Base-by-base conservation (phyloP, 2,888 invertebrate species). In the Acanthoscelides obtectus region DNA sequence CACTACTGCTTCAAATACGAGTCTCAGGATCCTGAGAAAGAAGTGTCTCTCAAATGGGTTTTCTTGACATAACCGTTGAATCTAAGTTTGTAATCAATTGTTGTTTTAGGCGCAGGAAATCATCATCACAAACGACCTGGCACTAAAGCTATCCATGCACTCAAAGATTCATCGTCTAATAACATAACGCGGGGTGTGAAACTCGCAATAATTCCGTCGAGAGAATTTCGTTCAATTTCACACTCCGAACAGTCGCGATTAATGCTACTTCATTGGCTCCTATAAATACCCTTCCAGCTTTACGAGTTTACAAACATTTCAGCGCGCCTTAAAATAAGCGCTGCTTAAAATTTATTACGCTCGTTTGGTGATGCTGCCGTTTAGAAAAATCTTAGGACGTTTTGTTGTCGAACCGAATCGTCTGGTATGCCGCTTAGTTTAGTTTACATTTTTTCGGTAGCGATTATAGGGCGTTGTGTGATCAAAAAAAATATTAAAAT, bases 251-350 rank as follows among this genome's bases (percentile, higher is more conserved):
- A n/a, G n/a, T n/a, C n/a, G 75, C 74, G 74, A 77, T 77, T 76
- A 77, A 75, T 71, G 75, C 72, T 75, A 72, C 63, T 69, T 68
- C 69, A 63, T 72, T 63, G 72, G 69, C 67, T 64, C 72, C 71
- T 72, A 75, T 77, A 76, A 75, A 77, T 76, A 74, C 71, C 71
- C 70, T 72, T 69, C 22, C 64, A 69, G 64, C 67, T 74, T 72
- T 74, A 74, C 71, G 72, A 67, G 72, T 74, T 74, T 70, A 72
- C 73, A 74, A 74, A 72, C 73, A 74, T 71, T 70, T 70, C 71
- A 70, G 20, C 63, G 64, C 45, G 45, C 67, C 67, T 64, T 45
- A 68, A 70, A 70, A 72, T 66, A 66, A 66, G 22, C 66, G 22
- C 66, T 21, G 12, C 66, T 22, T 19, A n/a, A 6, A 22, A 66